A percentile compares a stretch with the other conserved stretches of the same genome.
Conservation (phyloP, 1,140 invertebrate genomes). For the Kradibia gibbosae region DNA sequence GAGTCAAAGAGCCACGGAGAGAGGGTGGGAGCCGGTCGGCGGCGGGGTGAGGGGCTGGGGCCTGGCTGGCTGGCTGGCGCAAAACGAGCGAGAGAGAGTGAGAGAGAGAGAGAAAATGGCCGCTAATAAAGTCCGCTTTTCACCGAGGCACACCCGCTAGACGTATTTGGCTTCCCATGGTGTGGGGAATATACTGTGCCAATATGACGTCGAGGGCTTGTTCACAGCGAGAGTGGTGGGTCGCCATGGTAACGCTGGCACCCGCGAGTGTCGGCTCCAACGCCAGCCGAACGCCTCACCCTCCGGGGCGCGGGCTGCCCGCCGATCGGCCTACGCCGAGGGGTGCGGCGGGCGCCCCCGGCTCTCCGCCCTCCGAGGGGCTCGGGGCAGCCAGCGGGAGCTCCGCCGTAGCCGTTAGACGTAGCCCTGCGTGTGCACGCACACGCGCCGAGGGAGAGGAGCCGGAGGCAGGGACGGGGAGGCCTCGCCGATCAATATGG, state of each 20-base stretch:
- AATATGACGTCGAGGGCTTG: constrained; percentile 73
- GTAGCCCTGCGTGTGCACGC: neutral
- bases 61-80: no score
- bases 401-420: constrained; percentile 59
- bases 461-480: constrained; percentile 24
- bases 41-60: no score
- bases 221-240: constrained; percentile 74
- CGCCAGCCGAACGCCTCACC: constrained; percentile 69
- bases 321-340: no score
- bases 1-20: no score
- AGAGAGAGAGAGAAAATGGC: constrained; percentile 26
- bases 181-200: constrained; percentile 72
- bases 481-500: constrained; percentile 72
- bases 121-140: constrained; percentile 41
- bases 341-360: constrained; percentile 76
- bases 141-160: constrained; percentile 66
- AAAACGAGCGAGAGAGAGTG: neutral
- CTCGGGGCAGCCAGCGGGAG: constrained; percentile 67
- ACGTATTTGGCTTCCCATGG: constrained; percentile 68
- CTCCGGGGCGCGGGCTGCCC: constrained; percentile 45
- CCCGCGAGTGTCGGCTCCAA: constrained; percentile 77
- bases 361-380: constrained; percentile 61
- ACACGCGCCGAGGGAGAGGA: neutral
- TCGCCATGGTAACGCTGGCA: constrained; percentile 76
- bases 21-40: no score